A percentile compares a stretch with the other conserved stretches of the same genome.
These are phyloP conservation scores for Hypolimnas misippus DNA, from an alignment of 2,888 invertebrate species.

Conservation along the genomic window DNA sequence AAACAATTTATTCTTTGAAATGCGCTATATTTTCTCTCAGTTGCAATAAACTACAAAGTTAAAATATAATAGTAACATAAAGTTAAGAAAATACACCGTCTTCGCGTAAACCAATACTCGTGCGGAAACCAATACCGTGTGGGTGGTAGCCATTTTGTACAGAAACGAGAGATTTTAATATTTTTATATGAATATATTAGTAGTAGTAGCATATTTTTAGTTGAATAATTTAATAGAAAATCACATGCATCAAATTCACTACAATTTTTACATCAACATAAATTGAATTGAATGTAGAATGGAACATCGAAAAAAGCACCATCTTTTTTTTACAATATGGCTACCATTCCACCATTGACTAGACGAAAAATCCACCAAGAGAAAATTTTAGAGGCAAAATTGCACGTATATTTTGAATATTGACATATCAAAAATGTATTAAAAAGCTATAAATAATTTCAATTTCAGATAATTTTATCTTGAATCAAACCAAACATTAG, in stretches of 20 bases:
- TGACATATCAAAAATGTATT: not conserved
- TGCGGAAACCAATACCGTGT: slow-evolving; percentile 48
- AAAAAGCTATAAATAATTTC: not conserved
- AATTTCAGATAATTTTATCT: not conserved
- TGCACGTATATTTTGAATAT: slow-evolving; percentile 9
- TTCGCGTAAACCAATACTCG: slow-evolving; percentile 50
- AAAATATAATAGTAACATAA: slow-evolving; percentile 58
- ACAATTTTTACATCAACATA: not conserved
- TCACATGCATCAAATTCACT: not conserved
- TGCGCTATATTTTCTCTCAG: slow-evolving; percentile 69
- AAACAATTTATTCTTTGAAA: slow-evolving; percentile 55
- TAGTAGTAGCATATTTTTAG: too few relatives aligned
- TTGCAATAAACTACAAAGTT: slow-evolving; percentile 65
- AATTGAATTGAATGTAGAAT: not conserved
- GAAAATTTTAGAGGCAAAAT: slow-evolving; percentile 45
- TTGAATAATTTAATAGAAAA: too few relatives aligned
- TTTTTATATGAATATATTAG: too few relatives aligned
- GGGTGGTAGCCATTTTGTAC: slow-evolving; percentile 37
- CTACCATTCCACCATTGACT: slow-evolving; percentile 56
- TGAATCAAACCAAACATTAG: slow-evolving; percentile 7
- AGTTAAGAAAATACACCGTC: slow-evolving; percentile 58
- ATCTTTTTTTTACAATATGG: slow-evolving; percentile 38
- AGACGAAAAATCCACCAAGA: slow-evolving; percentile 56
- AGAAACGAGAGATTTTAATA: not conserved
- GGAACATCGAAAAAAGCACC: not conserved